Evolutionary conservation across 2,888 invertebrate species (phyloP).

Genomic region (Heliothis peltigera): DNA sequence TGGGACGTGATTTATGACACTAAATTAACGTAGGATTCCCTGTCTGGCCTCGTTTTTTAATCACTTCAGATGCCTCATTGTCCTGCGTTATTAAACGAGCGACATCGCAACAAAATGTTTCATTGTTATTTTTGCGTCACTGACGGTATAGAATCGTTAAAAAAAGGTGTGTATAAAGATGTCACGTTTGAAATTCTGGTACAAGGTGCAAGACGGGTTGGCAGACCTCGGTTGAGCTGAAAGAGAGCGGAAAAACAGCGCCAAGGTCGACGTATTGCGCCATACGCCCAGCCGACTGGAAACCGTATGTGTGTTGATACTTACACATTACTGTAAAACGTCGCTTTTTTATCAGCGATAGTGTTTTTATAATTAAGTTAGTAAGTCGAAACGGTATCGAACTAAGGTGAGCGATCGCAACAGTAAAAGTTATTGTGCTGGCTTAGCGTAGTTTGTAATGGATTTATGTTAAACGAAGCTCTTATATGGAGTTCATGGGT

Average conservation of each 20-base stretch:
- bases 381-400: conserved; percentile 48
- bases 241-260: conserved; percentile 89
- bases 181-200: conserved; percentile 65
- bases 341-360: conserved; percentile 52
- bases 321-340: conserved; percentile 60
- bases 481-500: no score
- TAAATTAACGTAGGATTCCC: conserved; percentile 53
- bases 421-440: conserved; percentile 44
- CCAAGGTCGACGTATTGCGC: conserved; percentile 86
- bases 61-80: conserved; percentile 33
- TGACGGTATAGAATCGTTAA: conserved; percentile 13
- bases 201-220: conserved; percentile 69
- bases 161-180: conserved; percentile 58
- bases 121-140: conserved; percentile 42
- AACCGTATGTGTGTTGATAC: conserved; percentile 72
- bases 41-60: conserved; percentile 53
- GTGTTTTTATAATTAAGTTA: conserved; percentile 50
- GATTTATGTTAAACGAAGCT: not conserved
- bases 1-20: conserved; percentile 54
- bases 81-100: conserved; percentile 12
- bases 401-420: conserved; percentile 52
- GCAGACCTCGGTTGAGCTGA: conserved; percentile 82
- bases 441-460: not conserved
- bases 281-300: conserved; percentile 82
- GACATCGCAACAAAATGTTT: conserved; percentile 33